Evolutionary conservation across 2,888 invertebrate genomes (phyloP).

Genomic region (Lordiphosa andalusiaca): DNA sequence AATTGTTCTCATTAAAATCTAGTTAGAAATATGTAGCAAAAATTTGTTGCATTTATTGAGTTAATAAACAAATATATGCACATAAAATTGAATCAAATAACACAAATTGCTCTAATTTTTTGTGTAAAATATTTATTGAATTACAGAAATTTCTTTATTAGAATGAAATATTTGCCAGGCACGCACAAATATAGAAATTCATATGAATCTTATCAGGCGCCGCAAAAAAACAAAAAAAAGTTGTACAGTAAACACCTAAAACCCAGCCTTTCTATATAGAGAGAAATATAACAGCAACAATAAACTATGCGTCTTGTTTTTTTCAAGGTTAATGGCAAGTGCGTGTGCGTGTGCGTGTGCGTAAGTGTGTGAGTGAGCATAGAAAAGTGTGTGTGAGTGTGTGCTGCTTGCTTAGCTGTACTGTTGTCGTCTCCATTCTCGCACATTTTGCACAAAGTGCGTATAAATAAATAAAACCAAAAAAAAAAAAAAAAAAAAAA

Average conservation of each 20-base stretch:
- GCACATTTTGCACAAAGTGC: constrained; percentile 50
- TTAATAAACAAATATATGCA: no score
- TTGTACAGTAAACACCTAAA: constrained; percentile 45
- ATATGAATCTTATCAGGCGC: constrained; percentile 64
- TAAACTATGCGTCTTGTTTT: constrained; percentile 40
- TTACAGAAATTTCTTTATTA: constrained; percentile 6
- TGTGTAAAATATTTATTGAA: neutral
- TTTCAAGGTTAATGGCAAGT: constrained; percentile 73
- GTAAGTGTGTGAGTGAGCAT: constrained; percentile 17
- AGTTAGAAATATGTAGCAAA: no score
- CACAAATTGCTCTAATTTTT: no score
- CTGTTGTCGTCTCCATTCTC: constrained; percentile 20
- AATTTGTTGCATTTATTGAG: no score
- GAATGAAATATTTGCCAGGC: constrained; percentile 8
- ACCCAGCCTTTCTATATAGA: constrained; percentile 2
- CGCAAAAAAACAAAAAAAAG: constrained; percentile 36
- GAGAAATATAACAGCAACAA: constrained; percentile 26
- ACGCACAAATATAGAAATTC: constrained; percentile 21
- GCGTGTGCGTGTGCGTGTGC: constrained; percentile 52
- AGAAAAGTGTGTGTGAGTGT: constrained; percentile 11
- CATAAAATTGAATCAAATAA: no score
- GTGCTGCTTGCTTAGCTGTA: constrained; percentile 24
- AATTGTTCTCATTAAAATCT: no score
- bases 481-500: constrained; percentile 28
- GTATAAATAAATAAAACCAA: constrained; percentile 45